These are phyloP conservation scores for Bagarius yarrelli DNA, from an alignment of 2,113 vertebrate genomes.

Conservation along the genomic window DNA sequence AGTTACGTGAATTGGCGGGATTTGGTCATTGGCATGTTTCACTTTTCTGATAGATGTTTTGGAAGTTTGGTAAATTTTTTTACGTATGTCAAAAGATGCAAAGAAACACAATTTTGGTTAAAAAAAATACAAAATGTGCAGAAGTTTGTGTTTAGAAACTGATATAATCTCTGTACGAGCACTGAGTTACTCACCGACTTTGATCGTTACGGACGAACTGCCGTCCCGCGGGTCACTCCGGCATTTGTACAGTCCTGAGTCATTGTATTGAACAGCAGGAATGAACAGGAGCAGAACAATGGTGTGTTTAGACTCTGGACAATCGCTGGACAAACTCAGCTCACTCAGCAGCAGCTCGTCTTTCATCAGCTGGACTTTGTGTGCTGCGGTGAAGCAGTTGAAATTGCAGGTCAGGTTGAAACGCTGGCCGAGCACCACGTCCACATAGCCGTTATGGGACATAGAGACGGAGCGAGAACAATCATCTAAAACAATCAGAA, in stretches of 20 bases:
- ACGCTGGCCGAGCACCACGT: not conserved
- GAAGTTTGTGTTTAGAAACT: too few species aligned
- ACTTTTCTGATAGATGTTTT: not conserved
- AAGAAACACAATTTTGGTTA: not conserved
- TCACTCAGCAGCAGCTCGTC: not conserved
- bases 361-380: slow-evolving; percentile 17
- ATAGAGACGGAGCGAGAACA: not conserved
- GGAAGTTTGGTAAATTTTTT: not conserved
- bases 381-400: not conserved
- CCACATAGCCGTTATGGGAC: not conserved
- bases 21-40: not conserved
- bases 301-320: not conserved
- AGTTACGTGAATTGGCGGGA: not conserved
- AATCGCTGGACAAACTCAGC: not conserved
- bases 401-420: slow-evolving; percentile 41
- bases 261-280: not conserved
- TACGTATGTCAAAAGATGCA: not conserved
- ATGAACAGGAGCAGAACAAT: not conserved
- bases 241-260: slow-evolving; percentile 32
- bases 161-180: not conserved
- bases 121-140: too few species aligned
- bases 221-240: not conserved
- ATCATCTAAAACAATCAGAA: slow-evolving; percentile 11
- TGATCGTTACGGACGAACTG: not conserved
- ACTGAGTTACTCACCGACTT: not conserved